Conservation (phyloP, 2,888 invertebrate species). For the Spisula subtruncata region DNA sequence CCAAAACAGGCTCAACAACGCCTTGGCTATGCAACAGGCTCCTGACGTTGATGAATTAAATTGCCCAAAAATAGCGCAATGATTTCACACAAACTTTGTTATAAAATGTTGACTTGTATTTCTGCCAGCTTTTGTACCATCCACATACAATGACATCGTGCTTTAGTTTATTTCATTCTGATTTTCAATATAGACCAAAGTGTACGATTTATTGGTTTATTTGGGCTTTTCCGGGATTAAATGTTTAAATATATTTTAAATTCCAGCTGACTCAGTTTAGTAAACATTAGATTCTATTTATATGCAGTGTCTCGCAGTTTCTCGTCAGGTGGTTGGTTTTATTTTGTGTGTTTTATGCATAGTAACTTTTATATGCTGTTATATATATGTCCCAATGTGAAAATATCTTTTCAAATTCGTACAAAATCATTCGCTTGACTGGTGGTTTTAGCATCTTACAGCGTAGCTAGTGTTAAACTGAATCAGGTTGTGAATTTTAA, state of each 20-base stretch:
- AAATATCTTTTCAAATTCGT: not conserved
- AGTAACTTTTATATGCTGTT: not conserved
- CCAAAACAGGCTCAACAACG: no score
- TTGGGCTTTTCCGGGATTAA: not conserved
- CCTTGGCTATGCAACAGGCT: no score
- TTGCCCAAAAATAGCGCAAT: no score
- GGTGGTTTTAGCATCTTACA: not conserved
- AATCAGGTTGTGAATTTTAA: constrained; percentile 22
- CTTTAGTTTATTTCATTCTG: not conserved
- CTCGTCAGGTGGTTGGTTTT: constrained; percentile 34
- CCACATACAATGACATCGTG: not conserved
- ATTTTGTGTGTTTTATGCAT: constrained; percentile 17
- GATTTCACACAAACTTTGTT: no score
- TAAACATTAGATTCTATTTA: constrained; percentile 29
- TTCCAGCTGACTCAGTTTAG: not conserved
- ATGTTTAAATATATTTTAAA: not conserved
- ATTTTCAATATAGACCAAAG: not conserved
- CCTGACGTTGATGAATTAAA: no score
- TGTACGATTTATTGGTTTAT: not conserved
- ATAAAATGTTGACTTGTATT: not conserved
- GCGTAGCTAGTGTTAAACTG: not conserved
- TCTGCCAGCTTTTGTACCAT: not conserved
- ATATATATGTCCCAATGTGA: not conserved
- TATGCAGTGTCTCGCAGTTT: constrained; percentile 37
- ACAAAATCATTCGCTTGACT: constrained; percentile 9